These are phyloP conservation scores for Callorhinus ursinus DNA, from an alignment of 2,113 vertebrate species.

Conservation along the genomic window DNA sequence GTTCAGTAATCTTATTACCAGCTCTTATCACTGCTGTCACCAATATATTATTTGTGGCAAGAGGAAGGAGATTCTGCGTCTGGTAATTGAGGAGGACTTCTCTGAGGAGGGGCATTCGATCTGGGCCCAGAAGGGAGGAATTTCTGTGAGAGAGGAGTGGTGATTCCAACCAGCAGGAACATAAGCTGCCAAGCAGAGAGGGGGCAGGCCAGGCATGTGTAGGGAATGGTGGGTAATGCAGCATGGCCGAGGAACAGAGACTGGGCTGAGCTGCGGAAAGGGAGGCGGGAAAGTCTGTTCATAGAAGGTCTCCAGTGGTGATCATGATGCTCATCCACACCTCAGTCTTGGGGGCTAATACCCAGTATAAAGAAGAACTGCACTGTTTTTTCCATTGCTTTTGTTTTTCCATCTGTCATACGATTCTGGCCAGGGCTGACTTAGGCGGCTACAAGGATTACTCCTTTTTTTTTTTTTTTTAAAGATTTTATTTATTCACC, in stretches of 20 bases:
- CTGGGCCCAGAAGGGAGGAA: background rate
- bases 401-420: background rate
- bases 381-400: background rate
- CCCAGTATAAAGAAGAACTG: background rate
- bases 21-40: background rate
- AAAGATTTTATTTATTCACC: background rate
- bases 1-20: background rate
- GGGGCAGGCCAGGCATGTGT: accelerated
- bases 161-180: background rate
- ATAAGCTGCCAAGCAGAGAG: background rate
- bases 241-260: background rate
- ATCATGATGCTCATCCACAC: too few species aligned
- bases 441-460: background rate
- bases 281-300: too few species aligned
- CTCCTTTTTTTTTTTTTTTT: background rate
- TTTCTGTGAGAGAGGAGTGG: background rate
- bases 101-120: background rate
- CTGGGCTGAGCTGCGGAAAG: background rate
- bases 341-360: background rate
- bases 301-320: background rate
- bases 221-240: background rate
- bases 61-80: background rate
- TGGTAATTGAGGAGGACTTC: background rate
- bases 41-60: background rate
- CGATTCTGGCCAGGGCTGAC: background rate